Percentiles rank a stretch among this genome's conserved stretches.
These are phyloP conservation scores for Siphamia tubifer DNA, from an alignment of 2,113 vertebrate genomes.

Conservation along the genomic window DNA sequence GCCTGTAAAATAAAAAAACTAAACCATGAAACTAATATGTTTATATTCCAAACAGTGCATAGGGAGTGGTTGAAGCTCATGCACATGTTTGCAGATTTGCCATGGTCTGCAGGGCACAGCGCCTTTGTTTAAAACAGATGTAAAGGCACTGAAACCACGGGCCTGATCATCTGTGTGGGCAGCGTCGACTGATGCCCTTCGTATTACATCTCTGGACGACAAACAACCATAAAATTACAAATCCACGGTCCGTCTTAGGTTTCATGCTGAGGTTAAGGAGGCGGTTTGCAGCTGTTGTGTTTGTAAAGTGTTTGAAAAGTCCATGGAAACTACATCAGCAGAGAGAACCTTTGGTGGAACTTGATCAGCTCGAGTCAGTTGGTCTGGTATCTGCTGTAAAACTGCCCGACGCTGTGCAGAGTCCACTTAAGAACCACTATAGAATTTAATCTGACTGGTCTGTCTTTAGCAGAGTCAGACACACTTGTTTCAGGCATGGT, in stretches of 20 bases:
- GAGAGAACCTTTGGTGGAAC: too few species aligned
- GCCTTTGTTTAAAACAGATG: neutral
- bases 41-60: neutral
- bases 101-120: neutral
- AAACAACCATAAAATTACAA: neutral
- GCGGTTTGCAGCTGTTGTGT: neutral
- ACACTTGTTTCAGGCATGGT: neutral
- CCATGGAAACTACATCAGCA: too few species aligned
- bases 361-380: too few species aligned
- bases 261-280: neutral
- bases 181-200: neutral
- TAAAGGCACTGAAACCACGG: neutral
- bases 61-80: neutral
- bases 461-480: too few species aligned
- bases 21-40: neutral
- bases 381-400: too few species aligned
- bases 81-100: neutral
- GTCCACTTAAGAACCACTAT: too few species aligned
- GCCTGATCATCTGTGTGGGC: neutral
- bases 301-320: too few species aligned
- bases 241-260: neutral
- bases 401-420: too few species aligned
- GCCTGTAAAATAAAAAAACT: neutral
- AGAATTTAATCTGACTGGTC: neutral
- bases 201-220: neutral